phyloP scores from a whole-genome alignment of 1,140 invertebrate species.

The Drosophila pachea region DNA sequence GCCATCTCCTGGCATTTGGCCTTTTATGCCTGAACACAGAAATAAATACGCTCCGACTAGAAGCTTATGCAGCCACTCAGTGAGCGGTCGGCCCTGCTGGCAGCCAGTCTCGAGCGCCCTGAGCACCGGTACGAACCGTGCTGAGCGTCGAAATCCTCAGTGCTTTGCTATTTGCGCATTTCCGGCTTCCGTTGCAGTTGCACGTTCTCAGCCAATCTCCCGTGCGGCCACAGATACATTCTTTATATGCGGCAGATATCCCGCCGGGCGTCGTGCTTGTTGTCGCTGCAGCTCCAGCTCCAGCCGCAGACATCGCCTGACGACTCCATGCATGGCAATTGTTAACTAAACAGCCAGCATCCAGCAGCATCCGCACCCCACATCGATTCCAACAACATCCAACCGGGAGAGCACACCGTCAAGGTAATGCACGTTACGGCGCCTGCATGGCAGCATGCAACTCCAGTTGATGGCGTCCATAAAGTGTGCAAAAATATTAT shows the following conservation, averaged over 20 bases:
- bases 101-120: not conserved
- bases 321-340: conserved; percentile 62
- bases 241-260: conserved; percentile 68
- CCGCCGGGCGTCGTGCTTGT: conserved; percentile 63
- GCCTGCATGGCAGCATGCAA: conserved; percentile 47
- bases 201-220: conserved; percentile 42
- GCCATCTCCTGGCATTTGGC: too few species aligned
- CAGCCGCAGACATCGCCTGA: conserved; percentile 11
- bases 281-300: conserved; percentile 25
- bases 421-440: conserved; percentile 41
- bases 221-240: conserved; percentile 46
- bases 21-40: too few species aligned
- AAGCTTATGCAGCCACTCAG: conserved; percentile 43
- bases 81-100: conserved; percentile 30
- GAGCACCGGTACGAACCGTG: conserved; percentile 31
- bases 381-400: conserved; percentile 10
- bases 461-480: conserved; percentile 35
- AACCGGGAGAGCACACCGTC: conserved; percentile 14
- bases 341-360: conserved; percentile 62
- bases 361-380: conserved; percentile 9
- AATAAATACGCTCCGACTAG: too few species aligned
- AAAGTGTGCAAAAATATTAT: conserved; percentile 44
- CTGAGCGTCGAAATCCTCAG: conserved; percentile 66
- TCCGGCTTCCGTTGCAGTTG: conserved; percentile 72
- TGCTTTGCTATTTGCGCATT: conserved; percentile 76